Evolutionary conservation across 2,113 vertebrate genomes (phyloP).

Genomic region (Menidia beryllina): DNA sequence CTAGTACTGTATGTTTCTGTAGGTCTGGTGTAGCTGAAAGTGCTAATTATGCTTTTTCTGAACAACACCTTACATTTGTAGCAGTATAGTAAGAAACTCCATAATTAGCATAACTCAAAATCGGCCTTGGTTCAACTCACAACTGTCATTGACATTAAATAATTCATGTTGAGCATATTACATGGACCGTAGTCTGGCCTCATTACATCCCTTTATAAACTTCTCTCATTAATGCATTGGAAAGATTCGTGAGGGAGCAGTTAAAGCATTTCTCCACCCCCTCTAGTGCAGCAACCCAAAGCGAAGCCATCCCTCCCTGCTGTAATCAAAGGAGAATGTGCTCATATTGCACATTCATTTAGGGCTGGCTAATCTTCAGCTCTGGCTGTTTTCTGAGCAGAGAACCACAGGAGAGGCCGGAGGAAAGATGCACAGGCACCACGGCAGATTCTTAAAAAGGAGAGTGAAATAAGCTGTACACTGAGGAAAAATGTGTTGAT

Average conservation of each 20-base stretch:
- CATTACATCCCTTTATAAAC: constrained; percentile 42
- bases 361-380: constrained; percentile 60
- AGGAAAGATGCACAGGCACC: constrained; percentile 1
- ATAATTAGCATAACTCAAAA: constrained; percentile 7
- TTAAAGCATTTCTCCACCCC: constrained; percentile 46
- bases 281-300: constrained; percentile 27
- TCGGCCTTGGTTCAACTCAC: constrained; percentile 13
- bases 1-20: constrained; percentile 6
- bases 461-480: neutral
- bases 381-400: constrained; percentile 27
- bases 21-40: constrained; percentile 11
- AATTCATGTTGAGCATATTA: constrained; percentile 60
- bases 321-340: constrained; percentile 67
- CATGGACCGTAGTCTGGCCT: constrained; percentile 36
- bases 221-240: constrained; percentile 29
- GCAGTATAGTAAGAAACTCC: constrained; percentile 1
- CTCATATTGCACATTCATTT: constrained; percentile 61
- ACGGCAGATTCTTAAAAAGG: constrained; percentile 16
- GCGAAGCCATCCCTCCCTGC: constrained; percentile 33
- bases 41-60: neutral
- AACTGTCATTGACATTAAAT: constrained; percentile 49
- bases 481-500: neutral
- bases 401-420: constrained; percentile 23
- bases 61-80: neutral
- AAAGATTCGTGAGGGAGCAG: constrained; percentile 41